These are phyloP conservation scores for Synanceia verrucosa DNA, from an alignment of 2,797 vertebrate species.

Conservation along the genomic window DNA sequence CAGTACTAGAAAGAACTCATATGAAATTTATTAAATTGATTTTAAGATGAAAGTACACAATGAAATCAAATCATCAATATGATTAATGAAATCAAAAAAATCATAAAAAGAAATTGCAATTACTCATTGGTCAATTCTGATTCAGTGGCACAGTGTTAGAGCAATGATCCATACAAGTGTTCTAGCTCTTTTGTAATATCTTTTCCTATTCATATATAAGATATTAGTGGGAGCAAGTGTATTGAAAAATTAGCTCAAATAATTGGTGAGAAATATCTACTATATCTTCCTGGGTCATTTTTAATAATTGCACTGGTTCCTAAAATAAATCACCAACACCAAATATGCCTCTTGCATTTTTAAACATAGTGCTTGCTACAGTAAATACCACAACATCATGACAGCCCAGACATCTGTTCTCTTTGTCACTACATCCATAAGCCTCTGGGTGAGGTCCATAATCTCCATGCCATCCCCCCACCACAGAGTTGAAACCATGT, in stretches of 20 bases:
- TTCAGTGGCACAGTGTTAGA: too few species aligned
- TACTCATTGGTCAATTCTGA: too few species aligned
- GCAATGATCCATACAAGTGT: too few species aligned
- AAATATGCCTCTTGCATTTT: not conserved
- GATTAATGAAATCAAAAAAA: too few species aligned
- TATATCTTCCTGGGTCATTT: not conserved
- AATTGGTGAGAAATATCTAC: too few species aligned
- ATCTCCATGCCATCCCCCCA: slow-evolving; percentile 17
- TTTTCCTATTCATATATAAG: too few species aligned
- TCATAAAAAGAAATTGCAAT: too few species aligned
- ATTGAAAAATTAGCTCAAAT: too few species aligned
- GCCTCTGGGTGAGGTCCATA: not conserved
- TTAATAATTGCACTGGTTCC: not conserved
- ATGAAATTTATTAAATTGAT: not conserved
- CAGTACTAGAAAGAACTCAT: not conserved
- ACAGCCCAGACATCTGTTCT: not conserved
- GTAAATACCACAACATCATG: not conserved
- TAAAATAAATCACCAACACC: not conserved
- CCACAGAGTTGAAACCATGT: not conserved
- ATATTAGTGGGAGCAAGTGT: too few species aligned
- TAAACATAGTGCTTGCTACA: not conserved
- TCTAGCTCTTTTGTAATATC: too few species aligned
- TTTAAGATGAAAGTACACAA: not conserved
- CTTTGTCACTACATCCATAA: not conserved
- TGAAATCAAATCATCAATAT: not conserved